Evolutionary conservation across 1,140 invertebrate genomes (phyloP), one percentile per base, ranked within the genome.

Genomic region (Ctenoplectra terminalis): DNA sequence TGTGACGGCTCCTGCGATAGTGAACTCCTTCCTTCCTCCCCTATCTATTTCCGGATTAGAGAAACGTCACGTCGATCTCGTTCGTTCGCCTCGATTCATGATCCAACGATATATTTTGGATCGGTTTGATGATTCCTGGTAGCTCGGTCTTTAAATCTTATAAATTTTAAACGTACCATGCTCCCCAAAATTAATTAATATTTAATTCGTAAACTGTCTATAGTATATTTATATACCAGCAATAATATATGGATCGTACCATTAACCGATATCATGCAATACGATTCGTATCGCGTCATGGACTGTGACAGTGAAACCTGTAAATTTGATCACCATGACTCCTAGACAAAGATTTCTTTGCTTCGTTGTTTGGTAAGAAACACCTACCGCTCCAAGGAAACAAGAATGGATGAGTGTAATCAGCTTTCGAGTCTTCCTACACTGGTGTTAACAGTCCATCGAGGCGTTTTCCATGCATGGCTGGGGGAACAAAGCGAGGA

Each of bases 11-110:
- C 20, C 11, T 23, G 4, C 20, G 43, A 6, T 31, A 67, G 26
- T 23, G 43, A 69, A 48, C 64, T 48, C 66, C 9, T 52, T 52
- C 48, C 31, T 37, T 69, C 66, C 66, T 7, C 13, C 46, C 48
- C 66, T 31, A 69, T 69, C 66, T 69, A 48, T 69, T 69, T 48
- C 29, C 43, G 66, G 66, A 69, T 69, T 69, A 69, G 43, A 15
- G n/a, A 20, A 23, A 69, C 43, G 66, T 69, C 66, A 69, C 43
- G 66, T 69, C 66, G 7, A 69, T 31, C 43, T 69, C 66, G 43
- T 69, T 69, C 20, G 43, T 31, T 31, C 43, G 17, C 43, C n/a
- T 48, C 43, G 66, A 69, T 69, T 69, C 64, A 67, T 26, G 64
- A 20, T 20, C 6, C 3, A 37, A 31, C 43, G 26, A 17, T 69